These are phyloP conservation scores for Calcarius ornatus DNA, from an alignment of 2,113 vertebrate genomes.

Conservation along the genomic window DNA sequence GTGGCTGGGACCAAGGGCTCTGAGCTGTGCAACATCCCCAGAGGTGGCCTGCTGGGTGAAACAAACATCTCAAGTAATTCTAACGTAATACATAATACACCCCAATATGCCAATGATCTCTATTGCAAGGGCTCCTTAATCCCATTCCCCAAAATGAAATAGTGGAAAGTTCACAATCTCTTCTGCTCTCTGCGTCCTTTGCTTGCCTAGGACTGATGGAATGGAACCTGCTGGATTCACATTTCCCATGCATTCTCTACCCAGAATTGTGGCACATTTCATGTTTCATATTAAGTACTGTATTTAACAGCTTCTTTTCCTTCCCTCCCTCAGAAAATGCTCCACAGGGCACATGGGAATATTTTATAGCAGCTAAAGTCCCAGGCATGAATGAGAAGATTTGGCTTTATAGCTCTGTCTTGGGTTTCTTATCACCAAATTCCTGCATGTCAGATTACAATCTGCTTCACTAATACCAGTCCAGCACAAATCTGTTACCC, in stretches of 20 bases:
- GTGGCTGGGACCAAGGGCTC: not conserved
- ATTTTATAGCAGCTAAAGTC: not conserved
- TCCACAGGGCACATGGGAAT: not conserved
- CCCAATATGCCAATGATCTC: not conserved
- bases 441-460: not conserved
- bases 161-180: not conserved
- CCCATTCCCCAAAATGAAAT: not conserved
- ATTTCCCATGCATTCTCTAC: not conserved
- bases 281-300: not conserved
- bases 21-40: not conserved
- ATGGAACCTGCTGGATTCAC: not conserved
- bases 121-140: not conserved
- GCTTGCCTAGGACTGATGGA: not conserved
- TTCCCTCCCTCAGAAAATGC: not conserved
- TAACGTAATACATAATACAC: not conserved
- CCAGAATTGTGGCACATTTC: not conserved
- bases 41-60: not conserved
- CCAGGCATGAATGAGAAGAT: not conserved
- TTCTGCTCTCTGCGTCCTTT: not conserved
- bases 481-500: not conserved
- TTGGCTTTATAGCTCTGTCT: not conserved
- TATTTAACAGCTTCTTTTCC: not conserved
- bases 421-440: not conserved
- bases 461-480: not conserved
- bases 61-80: not conserved